Conservation (phyloP, 2,888 invertebrate genomes). For the Camponotus fellah region DNA sequence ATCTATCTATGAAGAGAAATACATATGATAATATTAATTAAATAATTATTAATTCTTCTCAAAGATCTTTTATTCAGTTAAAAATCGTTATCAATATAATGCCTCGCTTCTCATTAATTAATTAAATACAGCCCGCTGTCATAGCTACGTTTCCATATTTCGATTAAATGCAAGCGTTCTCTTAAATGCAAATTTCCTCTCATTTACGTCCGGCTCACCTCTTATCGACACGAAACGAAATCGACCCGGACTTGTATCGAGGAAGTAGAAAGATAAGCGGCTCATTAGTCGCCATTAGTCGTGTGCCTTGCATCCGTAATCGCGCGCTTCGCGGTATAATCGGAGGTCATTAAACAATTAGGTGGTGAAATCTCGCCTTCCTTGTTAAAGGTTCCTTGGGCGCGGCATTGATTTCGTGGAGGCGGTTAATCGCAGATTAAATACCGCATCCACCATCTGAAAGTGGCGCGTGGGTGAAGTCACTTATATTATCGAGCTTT, state of each 20-base stretch:
- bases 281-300: slow-evolving; percentile 59
- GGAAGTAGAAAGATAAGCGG: slow-evolving; percentile 34
- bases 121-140: background rate
- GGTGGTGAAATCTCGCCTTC: slow-evolving; percentile 60
- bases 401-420: slow-evolving; percentile 77
- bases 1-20: background rate
- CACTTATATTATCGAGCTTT: slow-evolving; percentile 56
- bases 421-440: slow-evolving; percentile 78
- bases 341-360: slow-evolving; percentile 72
- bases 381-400: slow-evolving; percentile 56
- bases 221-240: background rate
- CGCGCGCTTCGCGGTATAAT: slow-evolving; percentile 41
- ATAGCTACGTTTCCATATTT: background rate
- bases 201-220: background rate
- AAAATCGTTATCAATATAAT: background rate
- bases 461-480: slow-evolving; percentile 66
- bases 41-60: background rate
- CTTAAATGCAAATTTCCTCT: slow-evolving; percentile 24
- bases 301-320: slow-evolving; percentile 38
- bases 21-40: background rate
- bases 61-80: background rate
- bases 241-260: slow-evolving; percentile 38
- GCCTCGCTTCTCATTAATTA: background rate
- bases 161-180: background rate
- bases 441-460: slow-evolving; percentile 65